Percentiles rank a stretch among this genome's conserved stretches.
Conservation (phyloP, 2,113 vertebrate species). For the Dromaius novaehollandiae region DNA sequence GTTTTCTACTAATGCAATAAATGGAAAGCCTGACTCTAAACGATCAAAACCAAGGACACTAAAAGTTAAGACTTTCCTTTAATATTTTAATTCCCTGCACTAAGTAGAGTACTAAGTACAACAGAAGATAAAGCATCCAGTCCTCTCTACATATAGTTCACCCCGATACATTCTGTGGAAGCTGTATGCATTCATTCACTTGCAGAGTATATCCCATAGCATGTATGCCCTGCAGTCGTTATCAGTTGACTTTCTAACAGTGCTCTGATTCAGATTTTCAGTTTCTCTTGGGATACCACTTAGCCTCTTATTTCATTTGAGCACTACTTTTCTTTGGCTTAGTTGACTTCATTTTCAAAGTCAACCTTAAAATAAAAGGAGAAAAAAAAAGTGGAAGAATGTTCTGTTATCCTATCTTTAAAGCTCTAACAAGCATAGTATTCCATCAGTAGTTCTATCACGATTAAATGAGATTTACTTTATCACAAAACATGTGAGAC, state of each 20-base stretch:
- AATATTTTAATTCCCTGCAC: background rate
- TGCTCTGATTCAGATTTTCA: background rate
- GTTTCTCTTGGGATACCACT: background rate
- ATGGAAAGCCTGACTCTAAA: background rate
- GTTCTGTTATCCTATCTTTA: background rate
- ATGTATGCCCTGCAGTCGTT: background rate
- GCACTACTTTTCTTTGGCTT: background rate
- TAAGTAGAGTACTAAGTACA: background rate
- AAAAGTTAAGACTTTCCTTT: background rate
- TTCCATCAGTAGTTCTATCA: background rate
- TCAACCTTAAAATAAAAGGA: background rate
- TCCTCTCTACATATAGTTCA: background rate
- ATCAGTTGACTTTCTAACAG: background rate
- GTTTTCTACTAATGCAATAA: background rate
- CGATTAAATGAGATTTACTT: background rate
- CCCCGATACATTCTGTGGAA: too few species aligned
- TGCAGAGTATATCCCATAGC: background rate
- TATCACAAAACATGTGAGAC: background rate
- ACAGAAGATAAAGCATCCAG: background rate
- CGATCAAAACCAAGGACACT: background rate
- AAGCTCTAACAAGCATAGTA: background rate
- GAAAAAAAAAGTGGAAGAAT: background rate
- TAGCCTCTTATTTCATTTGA: background rate
- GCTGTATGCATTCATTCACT: background rate
- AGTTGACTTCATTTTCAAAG: background rate